These are phyloP conservation scores for Temnothorax curvispinosus DNA, from an alignment of 1,140 invertebrate species.

Conservation along the genomic window DNA sequence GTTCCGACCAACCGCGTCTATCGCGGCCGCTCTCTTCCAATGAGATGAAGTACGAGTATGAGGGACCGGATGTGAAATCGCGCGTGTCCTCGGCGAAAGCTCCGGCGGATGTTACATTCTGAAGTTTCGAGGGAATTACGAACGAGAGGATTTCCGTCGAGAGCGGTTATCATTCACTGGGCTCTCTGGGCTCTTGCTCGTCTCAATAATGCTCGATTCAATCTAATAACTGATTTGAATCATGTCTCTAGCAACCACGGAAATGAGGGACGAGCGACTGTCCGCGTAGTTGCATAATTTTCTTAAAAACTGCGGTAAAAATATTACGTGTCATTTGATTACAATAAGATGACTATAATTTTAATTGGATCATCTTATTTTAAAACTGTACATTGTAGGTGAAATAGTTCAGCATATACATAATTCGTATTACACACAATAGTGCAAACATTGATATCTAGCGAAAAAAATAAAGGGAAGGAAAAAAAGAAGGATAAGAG, in stretches of 20 bases:
- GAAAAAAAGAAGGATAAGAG: background rate
- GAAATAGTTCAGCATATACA: background rate
- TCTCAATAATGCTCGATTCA: background rate
- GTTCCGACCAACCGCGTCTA: slow-evolving; percentile 38
- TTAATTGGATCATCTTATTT: background rate
- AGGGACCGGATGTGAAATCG: slow-evolving; percentile 40
- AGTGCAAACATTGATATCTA: background rate
- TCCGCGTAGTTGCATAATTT: background rate
- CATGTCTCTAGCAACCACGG: background rate
- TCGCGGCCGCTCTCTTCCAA: background rate
- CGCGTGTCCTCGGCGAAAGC: background rate
- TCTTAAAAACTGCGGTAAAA: background rate
- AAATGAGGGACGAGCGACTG: background rate
- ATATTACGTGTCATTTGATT: background rate
- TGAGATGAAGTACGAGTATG: slow-evolving; percentile 17
- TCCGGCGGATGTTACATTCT: background rate
- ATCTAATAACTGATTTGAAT: slow-evolving; percentile 23
- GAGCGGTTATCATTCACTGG: background rate
- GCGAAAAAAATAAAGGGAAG: background rate
- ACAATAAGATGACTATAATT: background rate
- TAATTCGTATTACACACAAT: background rate
- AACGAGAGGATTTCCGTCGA: slow-evolving; percentile 12
- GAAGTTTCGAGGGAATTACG: slow-evolving; percentile 23
- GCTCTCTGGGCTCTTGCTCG: background rate
- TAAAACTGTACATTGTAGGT: background rate